Percentiles rank a stretch among this genome's conserved stretches.
These are phyloP conservation scores for Pristis pectinata DNA, from an alignment of 2,797 vertebrate genomes.

Conservation along the genomic window DNA sequence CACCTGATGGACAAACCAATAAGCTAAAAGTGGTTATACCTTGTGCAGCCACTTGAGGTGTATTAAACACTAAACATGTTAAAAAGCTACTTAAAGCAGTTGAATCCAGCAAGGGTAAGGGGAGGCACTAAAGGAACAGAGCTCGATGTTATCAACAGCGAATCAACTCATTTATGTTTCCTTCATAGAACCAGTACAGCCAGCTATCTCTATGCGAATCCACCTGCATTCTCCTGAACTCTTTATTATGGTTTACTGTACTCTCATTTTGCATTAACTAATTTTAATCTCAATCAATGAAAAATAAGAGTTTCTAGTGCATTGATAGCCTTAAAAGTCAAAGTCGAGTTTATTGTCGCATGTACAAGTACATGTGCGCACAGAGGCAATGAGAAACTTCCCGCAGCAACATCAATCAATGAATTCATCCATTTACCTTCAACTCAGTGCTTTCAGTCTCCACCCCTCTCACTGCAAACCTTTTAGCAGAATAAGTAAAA, in stretches of 20 bases:
- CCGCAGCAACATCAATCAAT: too few relatives aligned
- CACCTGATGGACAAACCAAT: too few relatives aligned
- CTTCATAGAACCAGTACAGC: not conserved
- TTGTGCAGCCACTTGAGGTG: too few relatives aligned
- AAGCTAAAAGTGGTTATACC: too few relatives aligned
- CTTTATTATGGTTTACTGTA: not conserved
- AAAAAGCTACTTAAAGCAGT: too few relatives aligned
- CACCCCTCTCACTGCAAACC: not conserved
- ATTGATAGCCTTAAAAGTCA: too few relatives aligned
- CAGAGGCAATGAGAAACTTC: too few relatives aligned
- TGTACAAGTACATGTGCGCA: too few relatives aligned
- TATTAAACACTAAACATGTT: too few relatives aligned
- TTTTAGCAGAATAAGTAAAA: not conserved
- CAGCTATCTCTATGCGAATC: too few relatives aligned
- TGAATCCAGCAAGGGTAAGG: too few relatives aligned
- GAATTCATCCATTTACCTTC: not conserved
- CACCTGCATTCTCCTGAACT: not conserved
- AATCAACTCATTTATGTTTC: not conserved
- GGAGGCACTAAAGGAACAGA: not conserved
- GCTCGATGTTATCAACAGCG: not conserved
- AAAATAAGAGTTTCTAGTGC: not conserved
- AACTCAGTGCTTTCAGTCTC: not conserved
- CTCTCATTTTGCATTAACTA: not conserved
- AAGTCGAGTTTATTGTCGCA: too few relatives aligned
- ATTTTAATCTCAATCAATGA: not conserved